These are phyloP conservation scores for Platypus cylindrus DNA, from an alignment of 2,888 invertebrate genomes.

Conservation along the genomic window DNA sequence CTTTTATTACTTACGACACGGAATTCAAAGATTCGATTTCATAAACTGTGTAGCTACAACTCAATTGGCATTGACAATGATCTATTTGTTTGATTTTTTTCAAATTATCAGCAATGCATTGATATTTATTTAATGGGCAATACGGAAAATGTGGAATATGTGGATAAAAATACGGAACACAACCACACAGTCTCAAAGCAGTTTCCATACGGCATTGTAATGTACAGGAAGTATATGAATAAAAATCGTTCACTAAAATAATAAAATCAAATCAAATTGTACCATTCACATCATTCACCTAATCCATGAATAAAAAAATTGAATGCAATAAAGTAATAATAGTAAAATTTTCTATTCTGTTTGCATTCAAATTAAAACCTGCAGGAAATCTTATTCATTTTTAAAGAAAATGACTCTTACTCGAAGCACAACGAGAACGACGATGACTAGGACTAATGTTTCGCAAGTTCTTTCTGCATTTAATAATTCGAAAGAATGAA, in stretches of 20 bases:
- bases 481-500: no score
- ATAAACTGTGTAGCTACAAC: slow-evolving; percentile 64
- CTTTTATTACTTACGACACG: slow-evolving; percentile 37
- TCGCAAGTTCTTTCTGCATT: no score
- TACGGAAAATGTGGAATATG: slow-evolving; percentile 41
- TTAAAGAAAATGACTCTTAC: no score
- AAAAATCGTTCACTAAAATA: slow-evolving; percentile 33
- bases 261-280: background rate
- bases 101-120: slow-evolving; percentile 44
- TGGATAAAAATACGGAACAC: slow-evolving; percentile 61
- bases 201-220: slow-evolving; percentile 59
- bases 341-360: no score
- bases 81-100: slow-evolving; percentile 45
- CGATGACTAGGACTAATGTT: no score
- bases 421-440: no score
- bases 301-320: no score
- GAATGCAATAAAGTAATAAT: no score
- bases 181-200: slow-evolving; percentile 49
- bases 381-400: no score
- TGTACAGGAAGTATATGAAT: slow-evolving; percentile 63
- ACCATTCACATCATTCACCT: no score
- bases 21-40: slow-evolving; percentile 60
- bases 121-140: slow-evolving; percentile 46
- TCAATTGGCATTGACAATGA: slow-evolving; percentile 55
- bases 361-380: no score